A percentile compares a stretch with the other conserved stretches of the same genome.
phyloP scores from a whole-genome alignment of 2,888 invertebrate species.

The Erynnis tages region DNA sequence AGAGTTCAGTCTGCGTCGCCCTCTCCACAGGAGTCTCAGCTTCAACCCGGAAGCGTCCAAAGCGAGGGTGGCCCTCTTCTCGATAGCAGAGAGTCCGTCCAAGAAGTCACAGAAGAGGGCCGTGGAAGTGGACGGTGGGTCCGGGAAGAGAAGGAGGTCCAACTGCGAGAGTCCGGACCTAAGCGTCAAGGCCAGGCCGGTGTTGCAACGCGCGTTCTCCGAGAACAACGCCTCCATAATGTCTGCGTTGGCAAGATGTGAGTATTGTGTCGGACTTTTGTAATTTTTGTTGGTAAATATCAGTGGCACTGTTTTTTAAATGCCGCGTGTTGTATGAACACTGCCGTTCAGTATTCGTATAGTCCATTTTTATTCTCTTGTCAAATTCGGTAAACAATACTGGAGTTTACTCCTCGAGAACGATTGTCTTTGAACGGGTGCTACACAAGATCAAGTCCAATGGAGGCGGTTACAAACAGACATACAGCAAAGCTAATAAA shows the following conservation, averaged over 20 bases:
- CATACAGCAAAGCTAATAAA: too few relatives aligned
- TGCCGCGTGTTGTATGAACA: too few relatives aligned
- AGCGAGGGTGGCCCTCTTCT: slow-evolving; percentile 51
- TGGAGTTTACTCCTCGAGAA: too few relatives aligned
- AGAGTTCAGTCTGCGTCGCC: slow-evolving; percentile 44
- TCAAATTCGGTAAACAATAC: too few relatives aligned
- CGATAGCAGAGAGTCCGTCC: slow-evolving; percentile 55
- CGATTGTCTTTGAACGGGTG: too few relatives aligned
- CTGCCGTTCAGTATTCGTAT: too few relatives aligned
- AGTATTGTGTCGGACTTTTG: too few relatives aligned
- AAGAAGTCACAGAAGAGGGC: slow-evolving; percentile 81
- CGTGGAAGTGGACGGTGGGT: slow-evolving; percentile 51
- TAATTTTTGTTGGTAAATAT: too few relatives aligned
- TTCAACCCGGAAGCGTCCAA: slow-evolving; percentile 54
- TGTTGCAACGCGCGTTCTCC: slow-evolving; percentile 84
- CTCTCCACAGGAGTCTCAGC: slow-evolving; percentile 58
- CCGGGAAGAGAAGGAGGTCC: slow-evolving; percentile 59
- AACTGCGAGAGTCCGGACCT: slow-evolving; percentile 40
- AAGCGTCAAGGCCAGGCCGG: slow-evolving; percentile 45
- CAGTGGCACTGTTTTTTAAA: too few relatives aligned
- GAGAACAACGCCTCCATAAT: slow-evolving; percentile 90
- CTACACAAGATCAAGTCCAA: too few relatives aligned
- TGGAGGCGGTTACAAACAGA: too few relatives aligned
- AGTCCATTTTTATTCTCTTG: too few relatives aligned
- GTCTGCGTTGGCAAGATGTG: slow-evolving; percentile 86